phyloP scores from a whole-genome alignment of 1,140 invertebrate species.

The Brachionus angularis region DNA sequence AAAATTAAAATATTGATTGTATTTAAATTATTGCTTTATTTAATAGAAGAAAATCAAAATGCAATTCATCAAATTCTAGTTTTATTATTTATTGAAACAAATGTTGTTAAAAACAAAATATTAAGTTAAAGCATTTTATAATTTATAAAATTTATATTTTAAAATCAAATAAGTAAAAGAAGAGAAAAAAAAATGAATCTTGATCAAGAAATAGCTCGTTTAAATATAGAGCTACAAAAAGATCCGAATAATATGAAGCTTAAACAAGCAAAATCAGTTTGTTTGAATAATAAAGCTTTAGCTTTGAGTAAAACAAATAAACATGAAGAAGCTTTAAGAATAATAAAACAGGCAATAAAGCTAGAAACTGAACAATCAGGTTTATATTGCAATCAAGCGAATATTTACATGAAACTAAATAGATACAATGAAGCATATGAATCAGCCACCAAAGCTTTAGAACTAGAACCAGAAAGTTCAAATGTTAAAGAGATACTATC shows the following conservation, averaged over 20 bases:
- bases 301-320: neutral
- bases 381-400: neutral
- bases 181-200: constrained; percentile 23
- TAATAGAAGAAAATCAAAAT: too few species aligned
- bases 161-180: too few species aligned
- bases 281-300: constrained; percentile 9
- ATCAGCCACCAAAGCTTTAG: neutral
- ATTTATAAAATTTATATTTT: too few species aligned
- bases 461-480: constrained; percentile 3
- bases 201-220: neutral
- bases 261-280: constrained; percentile 1
- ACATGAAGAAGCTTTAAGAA: neutral
- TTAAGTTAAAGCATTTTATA: too few species aligned
- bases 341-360: constrained; percentile 1
- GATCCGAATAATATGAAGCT: neutral
- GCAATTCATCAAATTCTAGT: too few species aligned
- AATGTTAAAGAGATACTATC: neutral
- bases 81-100: too few species aligned
- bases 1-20: too few species aligned
- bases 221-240: constrained; percentile 2
- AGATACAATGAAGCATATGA: constrained; percentile 11
- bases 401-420: constrained; percentile 1
- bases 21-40: too few species aligned
- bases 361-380: neutral
- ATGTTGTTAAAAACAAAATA: too few species aligned